A percentile compares a stretch with the other conserved stretches of the same genome.
Evolutionary conservation across 2,113 vertebrate species (phyloP).

Genomic region (Setophaga coronata): DNA sequence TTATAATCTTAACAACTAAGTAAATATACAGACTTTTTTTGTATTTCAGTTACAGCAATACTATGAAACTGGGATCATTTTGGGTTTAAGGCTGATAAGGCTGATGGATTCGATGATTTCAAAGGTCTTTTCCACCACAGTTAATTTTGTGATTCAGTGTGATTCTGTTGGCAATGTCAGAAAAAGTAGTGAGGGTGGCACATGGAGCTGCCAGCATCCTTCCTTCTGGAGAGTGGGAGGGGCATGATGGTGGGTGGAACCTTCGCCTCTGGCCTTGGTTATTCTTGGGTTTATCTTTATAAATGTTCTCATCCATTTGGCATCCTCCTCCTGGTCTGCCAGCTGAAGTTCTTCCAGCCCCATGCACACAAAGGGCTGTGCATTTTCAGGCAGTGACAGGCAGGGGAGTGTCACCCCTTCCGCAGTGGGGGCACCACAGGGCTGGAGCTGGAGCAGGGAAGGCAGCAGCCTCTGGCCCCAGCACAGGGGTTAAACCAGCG

Average conservation of each 20-base stretch:
- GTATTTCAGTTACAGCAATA: neutral
- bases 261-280: accelerated
- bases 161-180: neutral
- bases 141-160: neutral
- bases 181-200: neutral
- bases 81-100: neutral
- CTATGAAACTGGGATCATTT: neutral
- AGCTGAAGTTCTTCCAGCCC: neutral
- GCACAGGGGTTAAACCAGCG: accelerated
- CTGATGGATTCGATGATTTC: accelerated
- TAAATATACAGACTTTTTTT: neutral
- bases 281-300: neutral
- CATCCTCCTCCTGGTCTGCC: neutral
- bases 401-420: accelerated
- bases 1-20: neutral
- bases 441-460: neutral
- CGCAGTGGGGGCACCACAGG: accelerated
- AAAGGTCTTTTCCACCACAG: neutral
- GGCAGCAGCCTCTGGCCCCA: neutral
- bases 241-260: too few species aligned
- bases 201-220: neutral
- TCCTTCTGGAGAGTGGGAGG: neutral
- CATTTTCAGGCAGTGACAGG: neutral
- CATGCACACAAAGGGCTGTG: accelerated
- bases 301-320: neutral